Base-by-base conservation (phyloP, 2,113 vertebrate genomes). In the Meleagris gallopavo region DNA sequence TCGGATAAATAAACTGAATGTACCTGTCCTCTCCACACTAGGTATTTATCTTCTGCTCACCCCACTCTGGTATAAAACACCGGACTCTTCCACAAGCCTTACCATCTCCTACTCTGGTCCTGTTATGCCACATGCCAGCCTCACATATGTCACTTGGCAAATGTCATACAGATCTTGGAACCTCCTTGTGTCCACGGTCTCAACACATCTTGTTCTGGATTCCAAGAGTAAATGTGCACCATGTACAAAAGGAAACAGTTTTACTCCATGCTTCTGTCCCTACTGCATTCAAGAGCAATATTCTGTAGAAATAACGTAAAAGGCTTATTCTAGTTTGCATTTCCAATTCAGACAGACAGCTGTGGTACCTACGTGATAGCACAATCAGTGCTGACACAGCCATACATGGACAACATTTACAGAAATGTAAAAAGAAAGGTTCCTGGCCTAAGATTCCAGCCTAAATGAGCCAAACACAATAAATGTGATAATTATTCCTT, bases 401-500 rank as follows among this genome's bases (percentile, higher is more conserved):
- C 92, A 50, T 82, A 86, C 62, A 75, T 32, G 69, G 77, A 72
- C 73, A 89, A 57, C 62, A 41, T 92, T 94, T 90, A 92, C 54
- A 95, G 90, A 90, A 91, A 93, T 70, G 65, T 86, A 86, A 84
- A 95, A 95, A 66, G 88, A 89, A 94, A 91, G 85, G 87, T 77
- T 97, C 38, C 93, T 96, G 96, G 95, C 91, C 91, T 94, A 96
- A 96, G 95, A 93, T 86, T 88, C 62, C 73, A 95, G 73, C 70
- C 86, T 95, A 94, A 94, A 95, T 90, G 93, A 96, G 96, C 93
- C 93, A 95, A 96, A 86, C 25, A 8, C 88, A 91, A 93, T 97
- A 95, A 96, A 95, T 86, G 88, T 79, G 80, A 79, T 93, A 93
- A 96, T 95, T 95, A 94, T 95, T 95, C 72, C 93, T 95, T 96